phyloP scores from a whole-genome alignment of 2,113 vertebrate genomes.

The Salvator merianae region DNA sequence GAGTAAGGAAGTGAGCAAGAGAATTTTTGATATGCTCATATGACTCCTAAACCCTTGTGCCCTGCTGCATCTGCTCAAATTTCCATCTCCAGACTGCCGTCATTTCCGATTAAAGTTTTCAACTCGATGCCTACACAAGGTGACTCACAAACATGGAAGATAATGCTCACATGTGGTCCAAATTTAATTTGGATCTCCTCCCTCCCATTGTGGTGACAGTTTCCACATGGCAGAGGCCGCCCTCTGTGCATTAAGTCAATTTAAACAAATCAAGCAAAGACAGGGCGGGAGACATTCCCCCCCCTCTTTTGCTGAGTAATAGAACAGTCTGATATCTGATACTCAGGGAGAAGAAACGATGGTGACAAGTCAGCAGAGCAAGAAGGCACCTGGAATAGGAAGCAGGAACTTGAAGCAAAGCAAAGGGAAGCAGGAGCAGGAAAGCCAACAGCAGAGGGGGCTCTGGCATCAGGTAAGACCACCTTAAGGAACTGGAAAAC shows the following conservation, averaged over 20 bases:
- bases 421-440: neutral
- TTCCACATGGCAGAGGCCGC: constrained; percentile 29
- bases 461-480: neutral
- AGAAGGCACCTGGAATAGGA: constrained; percentile 13
- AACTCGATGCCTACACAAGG: constrained; percentile 36
- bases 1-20: no score
- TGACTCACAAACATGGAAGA: constrained; percentile 39
- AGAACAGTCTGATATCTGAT: constrained; percentile 30
- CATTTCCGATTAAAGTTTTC: constrained; percentile 24
- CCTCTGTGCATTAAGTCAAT: neutral
- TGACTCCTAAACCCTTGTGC: neutral
- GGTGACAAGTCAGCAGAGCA: constrained; percentile 30
- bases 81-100: neutral
- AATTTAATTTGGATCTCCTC: neutral
- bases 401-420: neutral
- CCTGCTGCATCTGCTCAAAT: neutral
- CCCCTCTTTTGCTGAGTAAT: constrained; percentile 36
- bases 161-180: constrained; percentile 16
- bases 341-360: constrained; percentile 36
- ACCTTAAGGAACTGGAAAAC: neutral
- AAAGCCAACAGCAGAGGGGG: neutral
- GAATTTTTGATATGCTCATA: neutral
- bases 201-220: neutral
- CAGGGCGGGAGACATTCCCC: neutral
- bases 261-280: constrained; percentile 43